These are phyloP conservation scores for Bhutanitis thaidina DNA, from an alignment of 2,888 invertebrate species.

Conservation along the genomic window DNA sequence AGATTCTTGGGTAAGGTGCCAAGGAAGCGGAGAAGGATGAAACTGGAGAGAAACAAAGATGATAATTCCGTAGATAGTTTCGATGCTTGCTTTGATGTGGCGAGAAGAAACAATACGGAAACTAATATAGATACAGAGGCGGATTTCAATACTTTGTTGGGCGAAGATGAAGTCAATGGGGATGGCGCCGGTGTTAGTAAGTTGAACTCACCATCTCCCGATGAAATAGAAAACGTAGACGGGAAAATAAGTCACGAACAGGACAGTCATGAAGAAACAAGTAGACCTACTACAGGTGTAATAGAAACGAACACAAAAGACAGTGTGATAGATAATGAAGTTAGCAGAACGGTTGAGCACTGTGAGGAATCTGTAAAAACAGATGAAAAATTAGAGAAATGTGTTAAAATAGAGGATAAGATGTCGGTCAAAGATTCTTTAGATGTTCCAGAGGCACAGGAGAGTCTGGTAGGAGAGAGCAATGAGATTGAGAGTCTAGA, in stretches of 20 bases:
- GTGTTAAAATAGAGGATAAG: neutral
- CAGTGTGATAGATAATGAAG: neutral
- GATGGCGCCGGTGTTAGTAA: neutral
- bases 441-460: no score
- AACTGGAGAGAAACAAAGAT: constrained; percentile 33
- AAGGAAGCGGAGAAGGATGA: constrained; percentile 38
- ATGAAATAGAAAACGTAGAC: neutral
- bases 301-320: neutral
- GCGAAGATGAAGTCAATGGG: constrained; percentile 2
- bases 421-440: neutral
- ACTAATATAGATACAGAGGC: neutral
- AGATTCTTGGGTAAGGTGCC: constrained; percentile 49
- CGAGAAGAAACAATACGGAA: neutral
- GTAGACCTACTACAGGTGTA: no score
- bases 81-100: constrained; percentile 25
- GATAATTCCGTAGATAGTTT: constrained; percentile 31
- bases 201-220: neutral
- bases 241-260: neutral
- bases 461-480: no score
- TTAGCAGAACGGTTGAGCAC: neutral
- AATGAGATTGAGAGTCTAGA: neutral
- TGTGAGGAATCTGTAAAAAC: neutral
- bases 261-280: neutral
- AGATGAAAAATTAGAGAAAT: neutral
- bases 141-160: neutral